Evolutionary conservation across 2,888 invertebrate genomes (phyloP), one percentile per base, ranked within the genome.

Genomic region (Seira ritae): DNA sequence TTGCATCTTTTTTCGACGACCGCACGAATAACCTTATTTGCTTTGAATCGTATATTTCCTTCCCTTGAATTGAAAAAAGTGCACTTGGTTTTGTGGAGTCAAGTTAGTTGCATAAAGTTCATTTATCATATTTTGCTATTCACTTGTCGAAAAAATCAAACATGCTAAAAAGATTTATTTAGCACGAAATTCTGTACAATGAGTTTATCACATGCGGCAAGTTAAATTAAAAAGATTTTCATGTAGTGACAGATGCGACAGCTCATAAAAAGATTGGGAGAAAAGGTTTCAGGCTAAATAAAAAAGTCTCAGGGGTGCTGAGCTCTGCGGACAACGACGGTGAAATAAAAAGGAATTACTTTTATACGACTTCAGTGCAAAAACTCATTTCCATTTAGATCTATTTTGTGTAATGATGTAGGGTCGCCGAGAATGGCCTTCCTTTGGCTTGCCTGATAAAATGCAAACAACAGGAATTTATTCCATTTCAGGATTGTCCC

Each of bases 191-290:
- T 15, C 31, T 55, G 3, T 17, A 8, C 55, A 12, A 55, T 55
- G 2, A 55, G 55, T 55, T 55, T 55, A 55, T n/a, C 55, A 3
- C 55, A 55, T 55, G 55, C 55, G 55, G 55, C 55, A 55, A 31
- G 55, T 8, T 8, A 12, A 55, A 12, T 55, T 55, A 17, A 55
- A 55, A 55, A 55, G 17, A 55, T 55, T 55, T 31, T 31, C 31
- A 55, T 55, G 55, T 55, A 55, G 55, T 55, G 55, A 55, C 55
- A 55, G 55, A 55, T n/a, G 55, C 3, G 55, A 55, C 55, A 55
- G 55, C 55, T 55, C 55, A 55, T 55, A 55, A 55, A 55, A 31
- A 3, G 55, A n/a, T 55, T 55, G 55, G 31, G 31, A 55, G 55
- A 55, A 55, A 55, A 55, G 3, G 55, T 17, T 55, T 55, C 55